Evolutionary conservation across 2,888 invertebrate genomes (phyloP).

Genomic region (Unio pictorum): DNA sequence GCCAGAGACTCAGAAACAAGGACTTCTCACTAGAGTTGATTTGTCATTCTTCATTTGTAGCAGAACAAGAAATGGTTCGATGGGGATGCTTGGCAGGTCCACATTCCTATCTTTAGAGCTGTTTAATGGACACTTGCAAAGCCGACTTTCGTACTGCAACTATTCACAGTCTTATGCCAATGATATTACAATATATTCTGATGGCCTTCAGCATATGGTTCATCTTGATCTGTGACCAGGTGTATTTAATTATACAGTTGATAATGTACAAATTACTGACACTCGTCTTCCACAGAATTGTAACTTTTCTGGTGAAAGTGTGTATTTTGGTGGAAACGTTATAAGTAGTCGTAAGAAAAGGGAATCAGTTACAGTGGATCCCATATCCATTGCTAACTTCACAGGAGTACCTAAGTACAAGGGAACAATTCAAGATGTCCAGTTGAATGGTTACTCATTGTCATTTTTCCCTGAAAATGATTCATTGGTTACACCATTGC

Average conservation of each 20-base stretch:
- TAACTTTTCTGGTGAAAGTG: slow-evolving; percentile 22
- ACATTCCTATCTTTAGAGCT: slow-evolving; percentile 49
- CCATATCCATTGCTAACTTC: slow-evolving; percentile 20
- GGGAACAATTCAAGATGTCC: slow-evolving; percentile 94
- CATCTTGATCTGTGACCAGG: slow-evolving; percentile 73
- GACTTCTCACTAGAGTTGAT: slow-evolving; percentile 22
- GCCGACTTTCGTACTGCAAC: slow-evolving; percentile 29
- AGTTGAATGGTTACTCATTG: slow-evolving; percentile 76
- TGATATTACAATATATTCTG: slow-evolving; percentile 81
- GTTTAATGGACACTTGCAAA: slow-evolving; percentile 34
- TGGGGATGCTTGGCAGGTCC: slow-evolving; percentile 86
- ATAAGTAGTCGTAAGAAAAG: slow-evolving; percentile 13
- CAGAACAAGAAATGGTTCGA: slow-evolving; percentile 82
- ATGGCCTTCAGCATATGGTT: slow-evolving; percentile 89
- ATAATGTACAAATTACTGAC: slow-evolving; percentile 13
- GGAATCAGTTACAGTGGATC: slow-evolving; percentile 76
- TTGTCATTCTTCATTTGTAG: slow-evolving; percentile 81
- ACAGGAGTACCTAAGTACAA: slow-evolving; percentile 76
- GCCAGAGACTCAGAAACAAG: slow-evolving; percentile 7
- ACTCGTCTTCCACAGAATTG: slow-evolving; percentile 16
- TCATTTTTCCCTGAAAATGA: slow-evolving; percentile 37
- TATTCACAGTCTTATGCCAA: slow-evolving; percentile 8
- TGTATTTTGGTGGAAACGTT: slow-evolving; percentile 38
- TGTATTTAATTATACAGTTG: slow-evolving; percentile 25
- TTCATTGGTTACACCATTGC: slow-evolving; percentile 10